A percentile compares a stretch with the other conserved stretches of the same genome.
Evolutionary conservation across 2,888 invertebrate species (phyloP).

Genomic region (Endotricha flammealis): DNA sequence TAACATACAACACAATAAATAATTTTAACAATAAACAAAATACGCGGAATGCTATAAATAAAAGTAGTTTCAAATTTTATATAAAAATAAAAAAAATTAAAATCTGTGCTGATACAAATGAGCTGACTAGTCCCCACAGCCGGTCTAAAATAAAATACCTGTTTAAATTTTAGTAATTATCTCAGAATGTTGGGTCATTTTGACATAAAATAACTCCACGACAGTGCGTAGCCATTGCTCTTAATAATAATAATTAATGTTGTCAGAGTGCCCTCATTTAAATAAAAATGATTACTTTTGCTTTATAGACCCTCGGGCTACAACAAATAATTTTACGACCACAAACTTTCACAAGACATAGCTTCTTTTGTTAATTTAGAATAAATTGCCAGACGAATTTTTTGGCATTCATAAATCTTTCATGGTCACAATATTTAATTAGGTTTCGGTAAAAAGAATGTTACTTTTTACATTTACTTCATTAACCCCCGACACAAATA

Average conservation of each 20-base stretch:
- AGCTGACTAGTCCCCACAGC: no score
- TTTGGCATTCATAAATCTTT: slow-evolving; percentile 9
- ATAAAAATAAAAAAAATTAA: no score
- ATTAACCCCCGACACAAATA: no score
- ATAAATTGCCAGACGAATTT: slow-evolving; percentile 12
- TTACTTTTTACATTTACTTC: slow-evolving; percentile 8
- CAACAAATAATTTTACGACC: slow-evolving; percentile 28
- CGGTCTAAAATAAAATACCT: no score
- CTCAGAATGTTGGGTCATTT: no score
- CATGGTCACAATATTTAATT: background rate
- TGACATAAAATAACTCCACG: slow-evolving; percentile 8
- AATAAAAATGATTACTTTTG: slow-evolving; percentile 32
- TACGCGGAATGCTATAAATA: no score
- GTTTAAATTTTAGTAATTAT: no score
- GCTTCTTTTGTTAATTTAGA: slow-evolving; percentile 31
- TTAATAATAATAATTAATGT: slow-evolving; percentile 26
- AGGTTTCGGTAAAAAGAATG: slow-evolving; percentile 10
- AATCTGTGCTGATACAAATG: no score
- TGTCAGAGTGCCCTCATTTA: slow-evolving; percentile 26
- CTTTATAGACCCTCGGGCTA: slow-evolving; percentile 27
- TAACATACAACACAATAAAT: no score
- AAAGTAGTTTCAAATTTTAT: no score
- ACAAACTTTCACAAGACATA: slow-evolving; percentile 24
- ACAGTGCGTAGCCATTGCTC: slow-evolving; percentile 19
- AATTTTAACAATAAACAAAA: no score